phyloP scores from a whole-genome alignment of 2,797 vertebrate species.

The Acanthiza pusilla region DNA sequence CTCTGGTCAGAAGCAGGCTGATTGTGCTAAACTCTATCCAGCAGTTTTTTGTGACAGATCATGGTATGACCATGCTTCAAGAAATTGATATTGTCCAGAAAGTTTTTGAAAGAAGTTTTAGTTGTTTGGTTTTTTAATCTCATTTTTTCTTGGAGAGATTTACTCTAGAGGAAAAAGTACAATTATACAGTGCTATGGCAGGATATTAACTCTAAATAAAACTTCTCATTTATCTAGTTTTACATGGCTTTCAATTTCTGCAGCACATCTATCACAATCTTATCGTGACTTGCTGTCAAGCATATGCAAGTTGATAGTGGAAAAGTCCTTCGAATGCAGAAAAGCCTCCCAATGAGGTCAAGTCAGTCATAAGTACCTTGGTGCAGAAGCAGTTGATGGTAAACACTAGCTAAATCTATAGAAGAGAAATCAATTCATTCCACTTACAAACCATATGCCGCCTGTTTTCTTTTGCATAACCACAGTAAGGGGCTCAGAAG shows the following conservation, averaged over 20 bases:
- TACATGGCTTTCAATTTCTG: slow-evolving; percentile 20
- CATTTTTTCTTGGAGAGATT: slow-evolving; percentile 9
- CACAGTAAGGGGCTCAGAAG: background rate
- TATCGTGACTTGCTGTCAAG: slow-evolving; percentile 32
- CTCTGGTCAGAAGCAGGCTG: background rate
- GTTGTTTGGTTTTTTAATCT: background rate
- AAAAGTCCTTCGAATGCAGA: slow-evolving; percentile 41
- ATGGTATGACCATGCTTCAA: background rate
- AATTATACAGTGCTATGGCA: background rate
- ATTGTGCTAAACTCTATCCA: slow-evolving; percentile 28
- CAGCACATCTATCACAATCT: slow-evolving; percentile 28
- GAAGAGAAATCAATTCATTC: slow-evolving; percentile 13
- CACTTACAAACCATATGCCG: background rate
- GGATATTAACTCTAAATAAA: slow-evolving; percentile 47
- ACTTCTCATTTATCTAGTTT: slow-evolving; percentile 32
- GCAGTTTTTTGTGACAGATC: background rate
- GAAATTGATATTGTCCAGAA: slow-evolving; percentile 25
- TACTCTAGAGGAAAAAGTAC: slow-evolving; percentile 15
- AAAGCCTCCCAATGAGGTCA: background rate
- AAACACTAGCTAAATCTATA: slow-evolving; percentile 37
- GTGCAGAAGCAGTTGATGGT: background rate
- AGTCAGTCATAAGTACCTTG: background rate
- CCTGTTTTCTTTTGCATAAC: slow-evolving; percentile 41
- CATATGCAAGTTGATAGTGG: background rate
- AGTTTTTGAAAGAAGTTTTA: background rate